Conservation (phyloP, 2,113 vertebrate genomes). For the Plecotus auritus region DNA sequence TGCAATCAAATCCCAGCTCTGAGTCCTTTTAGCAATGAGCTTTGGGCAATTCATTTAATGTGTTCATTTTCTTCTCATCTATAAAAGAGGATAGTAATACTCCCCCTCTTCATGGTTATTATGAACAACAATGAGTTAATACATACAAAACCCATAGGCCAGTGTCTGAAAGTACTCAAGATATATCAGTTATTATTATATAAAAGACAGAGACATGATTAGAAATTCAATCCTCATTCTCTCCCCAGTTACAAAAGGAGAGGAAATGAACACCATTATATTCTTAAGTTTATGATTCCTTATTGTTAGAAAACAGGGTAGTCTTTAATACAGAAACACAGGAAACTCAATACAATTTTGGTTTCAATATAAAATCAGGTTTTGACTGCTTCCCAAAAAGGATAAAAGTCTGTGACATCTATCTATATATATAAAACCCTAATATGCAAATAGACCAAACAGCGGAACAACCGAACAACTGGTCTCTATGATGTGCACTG, state of each 20-base stretch:
- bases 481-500: too few relatives aligned
- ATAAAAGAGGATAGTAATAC: neutral
- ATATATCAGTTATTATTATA: constrained; percentile 8
- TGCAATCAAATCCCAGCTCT: constrained; percentile 21
- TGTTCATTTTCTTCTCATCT: neutral
- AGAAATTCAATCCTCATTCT: neutral
- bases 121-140: neutral
- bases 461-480: too few relatives aligned
- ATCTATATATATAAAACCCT: too few relatives aligned
- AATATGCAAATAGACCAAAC: too few relatives aligned
- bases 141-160: neutral
- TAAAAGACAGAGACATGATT: constrained; percentile 1
- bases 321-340: constrained; percentile 6
- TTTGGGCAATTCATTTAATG: neutral
- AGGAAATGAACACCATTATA: neutral
- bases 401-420: neutral
- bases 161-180: neutral
- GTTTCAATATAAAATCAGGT: constrained; percentile 29
- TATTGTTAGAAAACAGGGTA: constrained; percentile 8
- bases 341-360: constrained; percentile 14
- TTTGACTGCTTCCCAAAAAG: constrained; percentile 13
- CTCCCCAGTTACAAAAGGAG: neutral
- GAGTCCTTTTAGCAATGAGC: neutral
- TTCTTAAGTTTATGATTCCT: neutral
- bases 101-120: neutral